A percentile compares a stretch with the other conserved stretches of the same genome.
Conservation (phyloP, 2,113 vertebrate genomes). For the Hiodon alosoides region DNA sequence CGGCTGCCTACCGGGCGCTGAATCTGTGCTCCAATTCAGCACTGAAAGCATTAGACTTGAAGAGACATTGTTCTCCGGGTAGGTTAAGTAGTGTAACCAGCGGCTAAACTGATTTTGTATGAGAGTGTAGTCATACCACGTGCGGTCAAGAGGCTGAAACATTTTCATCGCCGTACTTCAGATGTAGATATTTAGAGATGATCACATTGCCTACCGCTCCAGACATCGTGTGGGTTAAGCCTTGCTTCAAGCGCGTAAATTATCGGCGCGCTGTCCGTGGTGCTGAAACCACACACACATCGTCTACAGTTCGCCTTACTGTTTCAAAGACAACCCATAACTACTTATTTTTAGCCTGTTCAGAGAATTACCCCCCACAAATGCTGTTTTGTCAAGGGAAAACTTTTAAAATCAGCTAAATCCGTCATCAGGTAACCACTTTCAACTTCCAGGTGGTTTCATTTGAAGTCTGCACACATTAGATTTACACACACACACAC, state of each 20-base stretch:
- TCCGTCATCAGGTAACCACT: too few species aligned
- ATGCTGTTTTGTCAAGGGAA: too few species aligned
- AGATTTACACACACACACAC: too few species aligned
- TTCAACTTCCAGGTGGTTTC: too few species aligned
- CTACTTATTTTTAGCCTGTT: too few species aligned
- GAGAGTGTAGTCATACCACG: slow-evolving; percentile 15
- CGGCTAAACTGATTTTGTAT: slow-evolving; percentile 8
- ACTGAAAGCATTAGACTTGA: neutral
- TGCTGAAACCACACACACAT: slow-evolving; percentile 39
- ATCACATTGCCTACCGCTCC: neutral
- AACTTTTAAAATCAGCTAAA: too few species aligned
- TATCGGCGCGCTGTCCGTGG: slow-evolving; percentile 41
- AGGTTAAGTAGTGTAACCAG: slow-evolving; percentile 10
- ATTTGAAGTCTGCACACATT: too few species aligned
- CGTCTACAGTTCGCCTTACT: neutral
- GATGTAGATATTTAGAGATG: slow-evolving; percentile 16
- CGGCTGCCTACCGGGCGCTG: neutral
- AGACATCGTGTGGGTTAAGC: neutral
- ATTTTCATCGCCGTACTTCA: slow-evolving; percentile 17
- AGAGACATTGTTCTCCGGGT: slow-evolving; percentile 21
- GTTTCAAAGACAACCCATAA: neutral
- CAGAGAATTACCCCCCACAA: too few species aligned
- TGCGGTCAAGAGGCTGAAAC: slow-evolving; percentile 21
- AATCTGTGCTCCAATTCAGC: slow-evolving; percentile 3
- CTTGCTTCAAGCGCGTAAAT: neutral